Conservation (phyloP, 2,797 vertebrate genomes). For the Peromyscus attwateri region DNA sequence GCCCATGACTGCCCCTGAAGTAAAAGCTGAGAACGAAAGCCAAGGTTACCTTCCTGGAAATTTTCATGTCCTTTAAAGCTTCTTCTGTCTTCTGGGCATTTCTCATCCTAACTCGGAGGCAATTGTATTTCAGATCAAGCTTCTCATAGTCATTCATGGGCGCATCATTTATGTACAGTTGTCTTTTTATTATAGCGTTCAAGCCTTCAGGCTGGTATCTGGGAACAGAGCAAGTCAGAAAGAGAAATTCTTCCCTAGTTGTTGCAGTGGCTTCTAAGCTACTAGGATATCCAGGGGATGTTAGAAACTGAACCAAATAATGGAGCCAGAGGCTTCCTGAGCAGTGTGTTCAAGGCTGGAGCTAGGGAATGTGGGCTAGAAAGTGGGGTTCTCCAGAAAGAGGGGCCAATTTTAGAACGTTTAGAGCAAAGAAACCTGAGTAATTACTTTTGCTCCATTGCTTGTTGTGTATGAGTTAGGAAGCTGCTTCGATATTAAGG, state of each 20-base stretch:
- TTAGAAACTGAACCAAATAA: neutral
- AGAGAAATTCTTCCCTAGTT: conserved; percentile 3
- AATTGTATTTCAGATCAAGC: neutral
- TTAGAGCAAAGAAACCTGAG: neutral
- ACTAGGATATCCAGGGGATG: neutral
- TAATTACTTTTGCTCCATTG: neutral
- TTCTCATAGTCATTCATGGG: neutral
- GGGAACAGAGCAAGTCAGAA: neutral
- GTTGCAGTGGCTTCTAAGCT: neutral
- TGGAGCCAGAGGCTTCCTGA: neutral
- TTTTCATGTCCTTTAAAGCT: neutral
- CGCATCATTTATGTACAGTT: neutral
- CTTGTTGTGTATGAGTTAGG: neutral
- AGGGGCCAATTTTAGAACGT: neutral
- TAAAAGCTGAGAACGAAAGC: conserved; percentile 33
- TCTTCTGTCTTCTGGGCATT: conserved; percentile 38
- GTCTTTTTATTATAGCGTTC: neutral
- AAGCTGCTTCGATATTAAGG: neutral
- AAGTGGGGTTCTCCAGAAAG: neutral
- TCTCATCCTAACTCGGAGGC: neutral
- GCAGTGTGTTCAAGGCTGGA: neutral
- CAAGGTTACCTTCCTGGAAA: conserved; percentile 5
- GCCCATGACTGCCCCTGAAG: neutral
- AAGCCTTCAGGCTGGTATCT: neutral
- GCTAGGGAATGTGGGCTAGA: neutral